Conservation (phyloP, 2,797 vertebrate species). For the Vespertilio murinus region DNA sequence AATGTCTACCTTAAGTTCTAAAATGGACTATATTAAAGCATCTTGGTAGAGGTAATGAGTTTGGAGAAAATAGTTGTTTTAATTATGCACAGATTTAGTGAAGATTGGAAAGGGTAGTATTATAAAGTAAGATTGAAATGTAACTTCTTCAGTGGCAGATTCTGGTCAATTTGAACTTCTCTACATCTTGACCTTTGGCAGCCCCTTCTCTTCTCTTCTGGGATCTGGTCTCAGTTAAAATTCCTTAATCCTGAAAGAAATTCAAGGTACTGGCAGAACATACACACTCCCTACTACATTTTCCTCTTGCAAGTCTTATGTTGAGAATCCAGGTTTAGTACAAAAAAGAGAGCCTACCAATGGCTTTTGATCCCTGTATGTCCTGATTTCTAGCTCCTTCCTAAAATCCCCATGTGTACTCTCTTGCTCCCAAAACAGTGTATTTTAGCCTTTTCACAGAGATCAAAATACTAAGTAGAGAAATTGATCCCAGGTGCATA, state of each 20-base stretch:
- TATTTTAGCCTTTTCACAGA: not conserved
- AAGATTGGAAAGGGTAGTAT: not conserved
- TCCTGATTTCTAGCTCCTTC: not conserved
- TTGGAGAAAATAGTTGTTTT: not conserved
- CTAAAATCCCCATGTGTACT: not conserved
- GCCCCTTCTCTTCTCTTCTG: not conserved
- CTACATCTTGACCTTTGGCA: not conserved
- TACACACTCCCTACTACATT: not conserved
- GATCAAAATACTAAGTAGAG: not conserved
- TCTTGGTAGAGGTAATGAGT: not conserved
- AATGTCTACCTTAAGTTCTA: not conserved
- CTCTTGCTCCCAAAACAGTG: not conserved
- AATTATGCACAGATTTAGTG: not conserved
- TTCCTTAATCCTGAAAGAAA: not conserved
- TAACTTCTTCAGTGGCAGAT: not conserved
- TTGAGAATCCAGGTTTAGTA: not conserved
- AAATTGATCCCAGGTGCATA: not conserved
- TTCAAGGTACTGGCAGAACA: not conserved
- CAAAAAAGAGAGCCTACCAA: not conserved
- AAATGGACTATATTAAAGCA: not conserved
- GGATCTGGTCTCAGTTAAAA: not conserved
- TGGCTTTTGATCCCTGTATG: not conserved
- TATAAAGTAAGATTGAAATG: not conserved
- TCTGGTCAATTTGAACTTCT: not conserved
- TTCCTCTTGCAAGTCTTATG: not conserved